A percentile compares a stretch with the other conserved stretches of the same genome.
Evolutionary conservation across 2,888 invertebrate genomes (phyloP).

Genomic region (Cryptophagus acutangulus): DNA sequence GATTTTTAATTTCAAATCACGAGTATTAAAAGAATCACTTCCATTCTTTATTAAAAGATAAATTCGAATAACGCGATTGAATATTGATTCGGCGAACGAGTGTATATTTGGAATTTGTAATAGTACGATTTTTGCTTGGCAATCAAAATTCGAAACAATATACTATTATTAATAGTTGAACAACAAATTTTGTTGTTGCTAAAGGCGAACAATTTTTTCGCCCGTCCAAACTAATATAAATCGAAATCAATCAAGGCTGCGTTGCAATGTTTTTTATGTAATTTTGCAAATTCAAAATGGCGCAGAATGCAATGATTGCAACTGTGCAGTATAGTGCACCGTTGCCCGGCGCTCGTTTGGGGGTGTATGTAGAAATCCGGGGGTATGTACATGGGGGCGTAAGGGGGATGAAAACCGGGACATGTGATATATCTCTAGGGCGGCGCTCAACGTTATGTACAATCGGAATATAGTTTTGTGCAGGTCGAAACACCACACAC

Average conservation of each 20-base stretch:
- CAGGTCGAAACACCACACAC: slow-evolving; percentile 19
- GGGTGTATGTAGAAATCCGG: slow-evolving; percentile 31
- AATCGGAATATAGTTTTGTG: slow-evolving; percentile 40
- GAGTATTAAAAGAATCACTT: slow-evolving; percentile 7
- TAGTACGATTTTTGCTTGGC: no score
- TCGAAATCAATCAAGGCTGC: not conserved
- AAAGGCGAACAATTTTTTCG: not conserved
- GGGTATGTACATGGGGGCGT: slow-evolving; percentile 27
- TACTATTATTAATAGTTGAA: no score
- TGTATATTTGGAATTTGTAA: slow-evolving; percentile 8
- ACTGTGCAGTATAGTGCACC: not conserved
- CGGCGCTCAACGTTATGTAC: slow-evolving; percentile 39
- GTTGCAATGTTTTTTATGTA: no score
- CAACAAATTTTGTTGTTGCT: no score
- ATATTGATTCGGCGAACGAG: slow-evolving; percentile 8
- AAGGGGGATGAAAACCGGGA: slow-evolving; percentile 32
- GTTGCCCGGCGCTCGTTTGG: slow-evolving; percentile 18
- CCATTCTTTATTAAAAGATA: slow-evolving; percentile 23
- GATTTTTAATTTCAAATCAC: slow-evolving; percentile 25
- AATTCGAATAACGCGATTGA: slow-evolving; percentile 11
- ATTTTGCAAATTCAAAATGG: slow-evolving; percentile 41
- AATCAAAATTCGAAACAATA: no score
- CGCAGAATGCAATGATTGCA: slow-evolving; percentile 16
- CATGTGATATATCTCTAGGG: slow-evolving; percentile 38
- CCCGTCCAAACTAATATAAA: not conserved